These are phyloP conservation scores for Lagothrix lagotricha DNA, from an alignment of 2,797 vertebrate species.

Conservation along the genomic window DNA sequence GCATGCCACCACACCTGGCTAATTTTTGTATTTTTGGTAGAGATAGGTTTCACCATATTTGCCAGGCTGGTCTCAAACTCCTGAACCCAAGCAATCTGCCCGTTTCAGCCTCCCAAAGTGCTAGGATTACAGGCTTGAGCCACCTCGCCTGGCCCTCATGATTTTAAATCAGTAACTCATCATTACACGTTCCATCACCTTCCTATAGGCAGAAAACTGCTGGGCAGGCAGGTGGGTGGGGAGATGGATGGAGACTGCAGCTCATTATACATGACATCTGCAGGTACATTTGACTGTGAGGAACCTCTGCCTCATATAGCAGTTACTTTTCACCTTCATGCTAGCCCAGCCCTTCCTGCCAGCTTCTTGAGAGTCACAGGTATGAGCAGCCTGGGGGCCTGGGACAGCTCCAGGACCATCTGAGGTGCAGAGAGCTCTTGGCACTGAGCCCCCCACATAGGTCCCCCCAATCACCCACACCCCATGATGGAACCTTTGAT, in stretches of 20 bases:
- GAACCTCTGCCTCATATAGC: background rate
- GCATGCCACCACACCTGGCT: too few relatives aligned
- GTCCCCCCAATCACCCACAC: too few relatives aligned
- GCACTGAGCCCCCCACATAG: too few relatives aligned
- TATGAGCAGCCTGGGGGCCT: background rate
- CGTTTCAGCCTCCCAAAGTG: too few relatives aligned
- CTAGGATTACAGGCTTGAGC: too few relatives aligned
- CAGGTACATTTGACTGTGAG: rapidly evolving
- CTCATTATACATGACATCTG: background rate
- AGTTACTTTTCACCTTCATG: background rate
- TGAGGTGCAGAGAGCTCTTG: background rate
- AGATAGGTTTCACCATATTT: too few relatives aligned
- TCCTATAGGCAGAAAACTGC: background rate
- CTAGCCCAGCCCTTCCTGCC: background rate
- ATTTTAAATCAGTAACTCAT: background rate
- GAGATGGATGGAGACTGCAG: background rate
- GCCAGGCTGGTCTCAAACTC: too few relatives aligned
- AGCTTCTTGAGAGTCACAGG: background rate
- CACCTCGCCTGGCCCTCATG: background rate
- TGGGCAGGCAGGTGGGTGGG: background rate
- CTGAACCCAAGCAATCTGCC: too few relatives aligned
- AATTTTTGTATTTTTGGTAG: too few relatives aligned
- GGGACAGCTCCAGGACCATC: background rate
- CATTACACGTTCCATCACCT: background rate
- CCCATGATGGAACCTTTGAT: background rate